Percentiles rank a stretch among this genome's conserved stretches.
phyloP scores from a whole-genome alignment of 2,113 vertebrate species.

The Bos javanicus region DNA sequence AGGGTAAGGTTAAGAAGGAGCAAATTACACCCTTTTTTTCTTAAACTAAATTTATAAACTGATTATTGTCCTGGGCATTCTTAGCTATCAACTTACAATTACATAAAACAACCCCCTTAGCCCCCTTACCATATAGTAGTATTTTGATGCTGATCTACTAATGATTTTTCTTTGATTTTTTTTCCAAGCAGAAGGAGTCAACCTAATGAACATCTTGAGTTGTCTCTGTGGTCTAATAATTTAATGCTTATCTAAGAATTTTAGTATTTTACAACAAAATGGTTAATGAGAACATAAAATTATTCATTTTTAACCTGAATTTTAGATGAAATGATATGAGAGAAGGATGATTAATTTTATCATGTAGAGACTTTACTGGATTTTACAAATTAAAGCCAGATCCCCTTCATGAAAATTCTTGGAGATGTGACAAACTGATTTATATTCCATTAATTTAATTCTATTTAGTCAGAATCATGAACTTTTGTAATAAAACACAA shows the following conservation, averaged over 20 bases:
- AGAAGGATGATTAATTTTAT: constrained; percentile 64
- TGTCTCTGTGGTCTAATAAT: constrained; percentile 46
- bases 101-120: neutral
- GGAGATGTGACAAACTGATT: constrained; percentile 71
- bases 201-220: constrained; percentile 13
- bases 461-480: constrained; percentile 59
- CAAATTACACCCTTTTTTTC: neutral
- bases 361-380: constrained; percentile 48
- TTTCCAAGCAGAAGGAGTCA: neutral
- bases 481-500: constrained; percentile 71
- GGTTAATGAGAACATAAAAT: constrained; percentile 40
- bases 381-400: constrained; percentile 77
- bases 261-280: constrained; percentile 42
- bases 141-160: neutral
- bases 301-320: constrained; percentile 52
- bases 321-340: constrained; percentile 60
- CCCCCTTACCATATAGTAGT: neutral
- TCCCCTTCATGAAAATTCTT: constrained; percentile 70
- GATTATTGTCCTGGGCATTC: neutral
- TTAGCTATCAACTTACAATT: constrained; percentile 7
- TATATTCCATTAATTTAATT: constrained; percentile 76
- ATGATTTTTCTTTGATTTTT: constrained; percentile 9
- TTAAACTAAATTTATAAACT: neutral
- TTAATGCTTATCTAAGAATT: constrained; percentile 51
- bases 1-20: neutral